phyloP scores from a whole-genome alignment of 2,113 vertebrate genomes.

The Tragelaphus imberbis region DNA sequence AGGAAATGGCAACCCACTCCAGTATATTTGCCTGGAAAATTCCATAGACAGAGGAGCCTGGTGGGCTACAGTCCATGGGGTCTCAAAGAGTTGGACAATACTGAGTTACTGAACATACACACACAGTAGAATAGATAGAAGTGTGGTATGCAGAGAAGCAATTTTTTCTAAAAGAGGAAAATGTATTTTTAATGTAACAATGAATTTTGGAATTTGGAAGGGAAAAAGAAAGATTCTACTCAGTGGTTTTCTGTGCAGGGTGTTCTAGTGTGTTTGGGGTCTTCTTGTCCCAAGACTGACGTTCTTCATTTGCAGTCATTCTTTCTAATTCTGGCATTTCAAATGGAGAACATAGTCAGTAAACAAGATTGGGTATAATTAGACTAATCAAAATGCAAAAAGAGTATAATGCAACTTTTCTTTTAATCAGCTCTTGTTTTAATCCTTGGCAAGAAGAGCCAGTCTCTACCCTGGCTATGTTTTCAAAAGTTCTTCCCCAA shows the following conservation, averaged over 20 bases:
- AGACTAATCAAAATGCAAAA: conserved; percentile 36
- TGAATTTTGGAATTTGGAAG: not conserved
- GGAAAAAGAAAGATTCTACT: not conserved
- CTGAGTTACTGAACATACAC: not conserved
- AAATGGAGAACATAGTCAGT: not conserved
- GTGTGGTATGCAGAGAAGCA: not conserved
- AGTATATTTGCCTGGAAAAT: not conserved
- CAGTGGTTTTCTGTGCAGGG: not conserved
- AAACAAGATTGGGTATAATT: not conserved
- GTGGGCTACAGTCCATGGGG: not conserved
- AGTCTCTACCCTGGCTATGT: conserved; percentile 9
- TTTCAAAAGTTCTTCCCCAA: conserved; percentile 53
- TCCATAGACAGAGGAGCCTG: not conserved
- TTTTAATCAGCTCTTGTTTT: conserved; percentile 55
- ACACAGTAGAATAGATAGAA: not conserved
- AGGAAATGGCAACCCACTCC: not conserved
- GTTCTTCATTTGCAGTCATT: not conserved
- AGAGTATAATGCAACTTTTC: conserved; percentile 46
- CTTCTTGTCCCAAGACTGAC: not conserved
- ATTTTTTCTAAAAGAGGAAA: not conserved
- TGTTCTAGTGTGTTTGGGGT: not conserved
- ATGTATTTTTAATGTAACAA: not conserved
- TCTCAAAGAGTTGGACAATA: not conserved
- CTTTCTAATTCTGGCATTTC: conserved; percentile 31
- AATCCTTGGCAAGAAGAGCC: conserved; percentile 19